Evolutionary conservation across 2,797 vertebrate species (phyloP), one percentile per base, ranked within the genome.

Genomic region (Oophaga sylvatica): DNA sequence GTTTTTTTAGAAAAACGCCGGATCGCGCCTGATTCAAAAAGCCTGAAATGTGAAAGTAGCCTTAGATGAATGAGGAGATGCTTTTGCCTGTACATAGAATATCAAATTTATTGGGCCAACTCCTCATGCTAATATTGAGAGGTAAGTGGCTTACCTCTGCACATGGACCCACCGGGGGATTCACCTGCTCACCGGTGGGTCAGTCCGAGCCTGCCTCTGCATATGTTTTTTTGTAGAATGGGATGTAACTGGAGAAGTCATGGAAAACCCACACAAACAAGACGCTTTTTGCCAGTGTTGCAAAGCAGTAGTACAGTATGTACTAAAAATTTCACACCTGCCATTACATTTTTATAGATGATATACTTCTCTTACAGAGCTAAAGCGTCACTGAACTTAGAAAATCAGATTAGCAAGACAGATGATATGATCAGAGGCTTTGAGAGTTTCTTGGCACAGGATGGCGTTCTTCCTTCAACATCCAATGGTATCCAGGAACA

Each of bases 371-470:
- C 17, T 65, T 17, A 19, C 89, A 99, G 98, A 92, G 96, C 96
- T 70, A 96, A 96, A 76, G 95, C 97, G 17, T 96, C 97, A 29
- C 93, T 98, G 87, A 96, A 95, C 57, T 92, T 99, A 92, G 97
- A 99, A 92, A 94, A 76, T 89, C 97, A 98, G 92, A 97, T 98
- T 56, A 95, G 92, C 88, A 97, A 96, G 20, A 95, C 95, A 4
- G 96, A 98, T 22, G 95, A 93, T 87, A 92, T 96, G 3, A 93
- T 99, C 79, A 96, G 93, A 87, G 95, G 90, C 0, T 97, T 97
- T 90, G 98, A 99, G 93, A 93, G 95, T 78, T 91, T 92, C 71
- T 93, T 99, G 91, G 96, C 94, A 41, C 93, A 95, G 87, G 97
- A 98, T 63, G 91, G 93, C 26, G 91, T 94, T 35, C 90, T 99